Evolutionary conservation across 2,888 invertebrate species (phyloP), one percentile per base, ranked within the genome.

Genomic region (Trichacis sp.): DNA sequence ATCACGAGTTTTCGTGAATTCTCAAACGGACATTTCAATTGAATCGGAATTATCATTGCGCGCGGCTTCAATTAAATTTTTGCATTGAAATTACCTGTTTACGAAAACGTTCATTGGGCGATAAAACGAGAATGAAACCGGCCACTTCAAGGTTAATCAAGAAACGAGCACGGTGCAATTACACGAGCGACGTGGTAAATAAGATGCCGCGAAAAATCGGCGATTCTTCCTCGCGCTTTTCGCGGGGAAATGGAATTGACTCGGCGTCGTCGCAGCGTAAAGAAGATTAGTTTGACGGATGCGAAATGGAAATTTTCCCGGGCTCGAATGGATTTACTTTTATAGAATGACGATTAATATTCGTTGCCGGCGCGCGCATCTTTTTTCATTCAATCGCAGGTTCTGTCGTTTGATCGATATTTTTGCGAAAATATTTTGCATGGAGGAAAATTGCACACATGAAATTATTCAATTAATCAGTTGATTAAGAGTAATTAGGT

Each of bases 271-370:
- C 2, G 33, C n/a, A 9, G 33, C n/a, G n/a, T 33, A 33, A 33
- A 33, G n/a, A 33, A 33, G 33, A 33, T 33, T 33, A 33, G 33
- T 33, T 33, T 33, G 33, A 33, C 33, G n/a, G 33, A 33, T 33
- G 33, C 33, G n/a, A 33, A 33, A 33, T 33, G 33, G 33, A 33
- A 33, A 33, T 33, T 33, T n/a, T 33, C n/a, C 33, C 33, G 33
- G n/a, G n/a, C 33, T 24, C 24, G 24, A 24, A 8, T 24, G 8
- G 24, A 24, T 24, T 5, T 24, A 24, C 24, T 24, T 5, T 24
- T 24, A 24, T 24, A 24, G 8, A 24, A 24, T 24, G 8, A 8
- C 24, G 8, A 24, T 24, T 24, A 24, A 24, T 24, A 24, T 24
- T 24, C 24, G 24, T 24, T 24, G 3, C 8, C 24, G 24, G 24